These are phyloP conservation scores for Schizothorax lantsangensis DNA, from an alignment of 2,797 vertebrate genomes.

Conservation along the genomic window DNA sequence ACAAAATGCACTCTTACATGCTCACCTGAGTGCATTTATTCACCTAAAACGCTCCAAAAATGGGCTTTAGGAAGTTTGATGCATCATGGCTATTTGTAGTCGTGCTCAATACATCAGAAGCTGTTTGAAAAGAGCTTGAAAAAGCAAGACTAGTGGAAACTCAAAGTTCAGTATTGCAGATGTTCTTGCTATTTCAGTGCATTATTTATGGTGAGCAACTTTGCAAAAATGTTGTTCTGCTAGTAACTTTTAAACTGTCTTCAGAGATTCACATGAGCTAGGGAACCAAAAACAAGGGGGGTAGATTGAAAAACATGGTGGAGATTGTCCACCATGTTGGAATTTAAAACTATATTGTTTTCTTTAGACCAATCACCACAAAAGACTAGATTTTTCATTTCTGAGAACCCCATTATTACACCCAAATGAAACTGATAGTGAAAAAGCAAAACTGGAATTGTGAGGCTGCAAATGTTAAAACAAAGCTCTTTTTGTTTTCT, in stretches of 20 bases:
- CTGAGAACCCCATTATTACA: background rate
- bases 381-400: background rate
- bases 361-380: background rate
- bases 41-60: background rate
- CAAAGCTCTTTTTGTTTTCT: background rate
- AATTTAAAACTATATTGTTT: background rate
- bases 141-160: background rate
- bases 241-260: background rate
- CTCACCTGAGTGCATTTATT: background rate
- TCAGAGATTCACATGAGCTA: background rate
- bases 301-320: too few relatives aligned
- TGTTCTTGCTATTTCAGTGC: background rate
- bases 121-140: background rate
- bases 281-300: background rate
- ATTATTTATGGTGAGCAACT: constrained; percentile 19
- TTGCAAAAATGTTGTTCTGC: background rate
- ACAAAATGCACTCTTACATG: background rate
- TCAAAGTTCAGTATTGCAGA: constrained; percentile 2
- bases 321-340: background rate
- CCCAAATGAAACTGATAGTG: background rate
- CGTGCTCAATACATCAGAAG: background rate
- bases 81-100: background rate
- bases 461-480: background rate
- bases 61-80: background rate
- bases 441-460: background rate